Evolutionary conservation across 2,797 vertebrate species (phyloP), one percentile per base, ranked within the genome.

Genomic region (Eulemur coronatus): DNA sequence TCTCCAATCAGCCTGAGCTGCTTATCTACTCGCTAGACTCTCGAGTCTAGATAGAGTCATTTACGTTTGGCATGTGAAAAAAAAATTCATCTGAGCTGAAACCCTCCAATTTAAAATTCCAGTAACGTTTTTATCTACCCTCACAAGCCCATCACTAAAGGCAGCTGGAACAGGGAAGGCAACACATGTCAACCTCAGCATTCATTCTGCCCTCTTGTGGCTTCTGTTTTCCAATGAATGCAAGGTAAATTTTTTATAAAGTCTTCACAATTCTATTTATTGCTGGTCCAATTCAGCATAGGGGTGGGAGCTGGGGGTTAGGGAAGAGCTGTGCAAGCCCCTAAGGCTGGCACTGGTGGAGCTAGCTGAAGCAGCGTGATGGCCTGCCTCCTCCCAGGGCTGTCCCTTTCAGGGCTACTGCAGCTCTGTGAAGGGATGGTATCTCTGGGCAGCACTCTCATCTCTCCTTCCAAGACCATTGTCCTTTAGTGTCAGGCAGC

Each of bases 181-280:
- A 78, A 52, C 17, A 43, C 46, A 69, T 22, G 78, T 2, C 18
- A 86, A 35, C 43, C 15, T 92, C 50, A 73, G 30, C 61, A 43
- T 78, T 41, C 82, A 81, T 41, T 95, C 48, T 89, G 65, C 50
- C 35, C 52, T 96, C 78, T 33, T 3, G 11, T 75, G 55, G 92
- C 70, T 93, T 80, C 82, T 81, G 43, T 50, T 92, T 96, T 90
- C 84, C 33, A 57, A 24, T 55, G 28, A 70, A 38, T 82, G 35
- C 26, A 72, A 76, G 10, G 59, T 28, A 24, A 52, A 24, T 55
- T 88, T 78, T 61, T 33, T 12, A 70, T 61, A 12, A 57, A 24
- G 20, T n/a, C n/a, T 76, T 75, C 12, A 33, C 8, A 57, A 6
- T 72, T 95, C 28, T 63, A 4, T 82, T 81, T 79, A 43, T 78